A percentile compares a stretch with the other conserved stretches of the same genome.
Conservation (phyloP, 2,888 invertebrate species). For the Hoplodrina blanda region DNA sequence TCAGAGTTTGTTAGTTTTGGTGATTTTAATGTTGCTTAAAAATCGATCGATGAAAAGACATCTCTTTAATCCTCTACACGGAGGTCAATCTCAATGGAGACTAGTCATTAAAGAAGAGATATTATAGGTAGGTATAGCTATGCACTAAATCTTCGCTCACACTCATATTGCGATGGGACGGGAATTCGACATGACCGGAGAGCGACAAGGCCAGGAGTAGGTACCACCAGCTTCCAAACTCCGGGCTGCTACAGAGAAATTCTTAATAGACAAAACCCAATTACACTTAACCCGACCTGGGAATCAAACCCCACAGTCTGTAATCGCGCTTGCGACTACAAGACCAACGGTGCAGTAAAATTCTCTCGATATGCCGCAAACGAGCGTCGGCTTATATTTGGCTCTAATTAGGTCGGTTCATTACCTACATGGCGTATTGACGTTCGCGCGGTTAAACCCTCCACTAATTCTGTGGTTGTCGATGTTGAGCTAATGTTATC, state of each 20-base stretch:
- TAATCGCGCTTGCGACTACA: not conserved
- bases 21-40: too few relatives aligned
- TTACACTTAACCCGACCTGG: not conserved
- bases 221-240: not conserved
- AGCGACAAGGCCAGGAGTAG: too few relatives aligned
- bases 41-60: too few relatives aligned
- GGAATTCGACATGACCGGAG: too few relatives aligned
- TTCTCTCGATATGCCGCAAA: constrained; percentile 50
- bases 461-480: constrained; percentile 47
- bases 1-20: too few relatives aligned
- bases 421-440: constrained; percentile 56
- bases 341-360: not conserved
- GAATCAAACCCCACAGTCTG: not conserved
- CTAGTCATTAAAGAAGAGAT: not conserved
- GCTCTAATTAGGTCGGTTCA: constrained; percentile 66
- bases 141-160: too few relatives aligned
- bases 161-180: too few relatives aligned
- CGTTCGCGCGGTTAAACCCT: constrained; percentile 55
- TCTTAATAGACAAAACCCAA: not conserved
- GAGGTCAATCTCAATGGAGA: not conserved
- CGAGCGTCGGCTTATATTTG: constrained; percentile 60
- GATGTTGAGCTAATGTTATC: constrained; percentile 37
- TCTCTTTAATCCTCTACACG: too few relatives aligned
- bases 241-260: not conserved
- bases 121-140: not conserved